A percentile compares a stretch with the other conserved stretches of the same genome.
phyloP scores from a whole-genome alignment of 2,888 invertebrate species.

The Polia nebulosa region DNA sequence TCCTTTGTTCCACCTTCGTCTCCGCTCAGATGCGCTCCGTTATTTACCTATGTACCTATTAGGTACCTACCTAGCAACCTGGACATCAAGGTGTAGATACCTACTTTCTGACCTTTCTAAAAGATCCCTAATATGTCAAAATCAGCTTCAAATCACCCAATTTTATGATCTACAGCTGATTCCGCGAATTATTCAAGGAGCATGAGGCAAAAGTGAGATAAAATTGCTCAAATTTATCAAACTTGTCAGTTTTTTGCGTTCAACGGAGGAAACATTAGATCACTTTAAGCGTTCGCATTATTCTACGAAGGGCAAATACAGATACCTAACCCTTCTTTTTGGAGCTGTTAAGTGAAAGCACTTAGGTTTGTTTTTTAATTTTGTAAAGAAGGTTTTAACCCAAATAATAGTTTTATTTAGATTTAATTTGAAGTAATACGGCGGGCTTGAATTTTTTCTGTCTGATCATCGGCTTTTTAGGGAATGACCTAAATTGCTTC shows the following conservation, averaged over 20 bases:
- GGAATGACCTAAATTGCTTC: neutral
- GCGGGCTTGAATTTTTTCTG: slow-evolving; percentile 9
- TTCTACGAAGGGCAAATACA: slow-evolving; percentile 55
- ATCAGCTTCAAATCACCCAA: slow-evolving; percentile 46
- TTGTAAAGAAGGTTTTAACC: slow-evolving; percentile 18
- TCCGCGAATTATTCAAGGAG: slow-evolving; percentile 55
- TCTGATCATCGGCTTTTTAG: too few species aligned
- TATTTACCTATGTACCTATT: too few species aligned
- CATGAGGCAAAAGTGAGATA: slow-evolving; percentile 63
- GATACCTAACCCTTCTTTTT: slow-evolving; percentile 45
- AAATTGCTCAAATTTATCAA: slow-evolving; percentile 69
- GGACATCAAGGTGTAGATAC: too few species aligned
- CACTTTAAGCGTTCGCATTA: slow-evolving; percentile 65
- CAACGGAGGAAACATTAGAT: slow-evolving; percentile 64
- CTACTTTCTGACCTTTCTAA: neutral
- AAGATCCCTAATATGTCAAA: slow-evolving; percentile 50
- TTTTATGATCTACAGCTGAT: slow-evolving; percentile 54
- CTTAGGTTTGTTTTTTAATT: slow-evolving; percentile 30
- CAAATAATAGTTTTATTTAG: slow-evolving; percentile 17
- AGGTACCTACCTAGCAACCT: too few species aligned
- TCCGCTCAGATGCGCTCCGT: too few species aligned
- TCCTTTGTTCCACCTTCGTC: too few species aligned
- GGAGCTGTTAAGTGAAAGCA: slow-evolving; percentile 33
- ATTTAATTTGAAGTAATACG: slow-evolving; percentile 12
- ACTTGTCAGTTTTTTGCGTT: slow-evolving; percentile 65